Evolutionary conservation across 2,797 vertebrate species (phyloP).

Genomic region (Molossus alvarezi): DNA sequence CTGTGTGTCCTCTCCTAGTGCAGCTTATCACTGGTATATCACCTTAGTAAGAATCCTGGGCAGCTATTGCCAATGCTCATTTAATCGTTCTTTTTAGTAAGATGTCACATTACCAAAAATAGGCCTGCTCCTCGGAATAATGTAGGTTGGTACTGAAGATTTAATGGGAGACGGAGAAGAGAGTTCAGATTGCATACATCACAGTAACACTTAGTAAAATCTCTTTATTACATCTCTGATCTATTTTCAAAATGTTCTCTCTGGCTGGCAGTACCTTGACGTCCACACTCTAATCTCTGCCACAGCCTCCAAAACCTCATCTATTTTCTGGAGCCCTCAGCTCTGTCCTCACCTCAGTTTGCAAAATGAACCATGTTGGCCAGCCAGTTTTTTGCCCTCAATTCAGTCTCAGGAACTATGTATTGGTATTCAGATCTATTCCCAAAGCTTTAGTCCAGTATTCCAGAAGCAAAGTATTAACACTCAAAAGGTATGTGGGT

Average conservation of each 20-base stretch:
- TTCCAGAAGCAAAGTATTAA: background rate
- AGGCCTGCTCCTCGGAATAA: background rate
- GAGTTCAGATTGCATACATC: background rate
- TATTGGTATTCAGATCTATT: background rate
- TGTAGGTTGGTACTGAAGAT: background rate
- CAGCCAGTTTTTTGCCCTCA: background rate
- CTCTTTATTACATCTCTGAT: background rate
- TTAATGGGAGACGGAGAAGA: background rate
- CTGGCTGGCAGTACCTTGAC: background rate
- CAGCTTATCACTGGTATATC: background rate
- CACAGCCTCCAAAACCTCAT: background rate
- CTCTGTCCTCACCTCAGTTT: background rate
- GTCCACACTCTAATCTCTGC: background rate
- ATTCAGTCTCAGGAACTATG: background rate
- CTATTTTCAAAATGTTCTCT: background rate
- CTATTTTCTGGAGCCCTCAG: background rate
- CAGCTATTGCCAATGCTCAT: background rate
- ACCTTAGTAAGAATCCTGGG: background rate
- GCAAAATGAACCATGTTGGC: background rate
- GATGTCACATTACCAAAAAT: background rate
- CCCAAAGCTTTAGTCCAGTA: conserved; percentile 15
- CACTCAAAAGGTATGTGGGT: background rate
- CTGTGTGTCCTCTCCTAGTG: background rate
- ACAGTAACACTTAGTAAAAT: conserved; percentile 19
- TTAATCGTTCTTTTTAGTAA: conserved; percentile 9